Base-by-base conservation (phyloP, 2,888 invertebrate genomes). In the Gnatocerus cornutus region DNA sequence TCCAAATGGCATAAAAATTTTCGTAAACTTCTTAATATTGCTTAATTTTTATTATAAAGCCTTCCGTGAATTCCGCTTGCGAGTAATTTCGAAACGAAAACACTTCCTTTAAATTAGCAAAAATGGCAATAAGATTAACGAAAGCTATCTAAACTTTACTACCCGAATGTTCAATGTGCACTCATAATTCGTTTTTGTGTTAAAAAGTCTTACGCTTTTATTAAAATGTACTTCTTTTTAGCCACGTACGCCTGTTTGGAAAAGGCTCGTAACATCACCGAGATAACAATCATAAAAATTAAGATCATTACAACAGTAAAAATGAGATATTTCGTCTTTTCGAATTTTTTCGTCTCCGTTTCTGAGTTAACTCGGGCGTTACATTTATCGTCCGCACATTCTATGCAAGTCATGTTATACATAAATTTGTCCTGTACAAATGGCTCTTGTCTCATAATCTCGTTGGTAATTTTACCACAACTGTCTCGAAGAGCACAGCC, bases 311-410 rank as follows among this genome's bases (percentile, higher is more conserved):
- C 41, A 0, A 41, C 41, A 6, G 41, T 41, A 6, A 12, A 6
- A 10, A 41, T 13, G 6, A 41, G 41, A 41, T 41, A 41, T 41
- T 41, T 41, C 13, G 10, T 41, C 13, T 13, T 41, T n/a, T 41
- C 41, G 12, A 12, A 41, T 1, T 7, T 33, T 6, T n/a, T 33
- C 21, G 1, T 21, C 2, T 21, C 1, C 4, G 21, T 21, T 21
- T 21, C 21, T 37, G 37, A 3, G 7, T n/a, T 37, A 2, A 8
- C 37, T 37, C 37, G 21, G 4, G 4, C 37, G 7, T 37, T 37
- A n/a, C 37, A 37, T 37, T n/a, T 8, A n/a, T 8, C 37, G 2
- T 1, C 37, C 1, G 8, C 37, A 7, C 37, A 37, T n/a, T 37
- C 37, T 8, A 2, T 37, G 7, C 37, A 37, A n/a, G 37, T n/a